Evolutionary conservation across 35 echinoderm and acorn worm species (phyloP), one percentile per base, ranked within the genome.

Genomic region (Lytechinus variegatus): DNA sequence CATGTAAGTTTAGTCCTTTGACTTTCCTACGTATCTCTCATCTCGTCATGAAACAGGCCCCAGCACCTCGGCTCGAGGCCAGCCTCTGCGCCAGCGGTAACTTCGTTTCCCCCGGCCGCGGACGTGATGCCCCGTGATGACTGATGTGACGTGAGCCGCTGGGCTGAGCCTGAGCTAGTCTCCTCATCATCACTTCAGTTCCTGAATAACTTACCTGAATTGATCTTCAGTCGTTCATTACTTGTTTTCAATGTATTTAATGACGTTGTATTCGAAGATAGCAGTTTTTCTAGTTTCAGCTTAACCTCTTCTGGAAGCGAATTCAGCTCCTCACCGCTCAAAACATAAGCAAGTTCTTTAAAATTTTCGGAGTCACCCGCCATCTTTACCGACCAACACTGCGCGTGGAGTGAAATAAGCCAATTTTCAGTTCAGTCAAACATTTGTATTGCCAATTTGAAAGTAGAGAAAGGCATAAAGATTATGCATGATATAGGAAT

Each of bases 181-280:
- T n/a, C n/a, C n/a, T n/a, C n/a, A n/a, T n/a, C 33, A 44, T 44
- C 33, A 44, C 33, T 44, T 44, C 66, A 19, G 4, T 79, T 79
- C 66, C 66, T 79, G 66, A 28, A 14, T 27, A 27, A 27, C 96
- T 54, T 94, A 99, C 98, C 98, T 89, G 96, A 96, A 94, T 99
- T 97, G 6, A 97, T 93, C 54, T 86, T 86, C 2, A 97, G 51
- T 27, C 95, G 95, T 57, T 97, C 97, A 89, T 95, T 95, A 87
- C 97, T 95, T 52, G 98, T 96, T 60, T 97, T 99, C 95, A 99
- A 55, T 1, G 95, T 87, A 87, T 96, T 96, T 13, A 94, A 7
- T 27, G 56, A 28, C 3, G 96, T 91, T 61, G 97, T 97, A 21
- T 96, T 99, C 4, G 97, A 97, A 54, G 72, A 53, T 27, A 99